Evolutionary conservation across 2,888 invertebrate species (phyloP), one percentile per base, ranked within the genome.

Genomic region (Steromphala cineraria): DNA sequence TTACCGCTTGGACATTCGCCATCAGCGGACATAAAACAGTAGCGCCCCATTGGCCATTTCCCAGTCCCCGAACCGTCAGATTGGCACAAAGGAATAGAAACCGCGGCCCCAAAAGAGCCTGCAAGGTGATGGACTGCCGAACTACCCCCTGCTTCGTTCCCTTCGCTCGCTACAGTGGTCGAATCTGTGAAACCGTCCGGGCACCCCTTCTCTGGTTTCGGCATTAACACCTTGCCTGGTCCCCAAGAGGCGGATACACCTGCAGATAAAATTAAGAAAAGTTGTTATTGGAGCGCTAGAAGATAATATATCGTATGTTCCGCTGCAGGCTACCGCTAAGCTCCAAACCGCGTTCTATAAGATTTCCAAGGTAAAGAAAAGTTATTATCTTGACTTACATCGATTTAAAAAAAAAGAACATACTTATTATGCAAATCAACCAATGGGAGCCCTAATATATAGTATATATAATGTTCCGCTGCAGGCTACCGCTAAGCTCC

Each of bases 121-220:
- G 31, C 71, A 36, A 71, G 36, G 31, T 31, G 71, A 40, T 36
- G 36, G 5, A 71, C 31, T n/a, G 40, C n/a, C 10, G 71, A 71
- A 17, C 19, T n/a, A 5, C n/a, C 3, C 0, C 71, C 71, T 0
- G 17, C 40, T 28, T 19, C 1, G 19, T 71, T 40, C 13, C 71
- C 71, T 10, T 71, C 71, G 31, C 36, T 28, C 10, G 36, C 40
- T 8, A 80, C 19, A 17, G 8, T 52, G 2, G 82, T 83, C n/a
- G 46, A 5, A 13, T 81, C 81, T 17, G 67, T 31, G 28, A 84
- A 83, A 2, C 82, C 84, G 2, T 53, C 53, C n/a, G 87, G 87
- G 78, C 87, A 87, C 10, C 84, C 85, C 40, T 78, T 67, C 19
- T 53, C 36, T 24, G 83, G 84, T 56, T 83, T 85, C n/a, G 83